phyloP scores from a whole-genome alignment of 2,797 vertebrate species.

The Pseudopleuronectes americanus region DNA sequence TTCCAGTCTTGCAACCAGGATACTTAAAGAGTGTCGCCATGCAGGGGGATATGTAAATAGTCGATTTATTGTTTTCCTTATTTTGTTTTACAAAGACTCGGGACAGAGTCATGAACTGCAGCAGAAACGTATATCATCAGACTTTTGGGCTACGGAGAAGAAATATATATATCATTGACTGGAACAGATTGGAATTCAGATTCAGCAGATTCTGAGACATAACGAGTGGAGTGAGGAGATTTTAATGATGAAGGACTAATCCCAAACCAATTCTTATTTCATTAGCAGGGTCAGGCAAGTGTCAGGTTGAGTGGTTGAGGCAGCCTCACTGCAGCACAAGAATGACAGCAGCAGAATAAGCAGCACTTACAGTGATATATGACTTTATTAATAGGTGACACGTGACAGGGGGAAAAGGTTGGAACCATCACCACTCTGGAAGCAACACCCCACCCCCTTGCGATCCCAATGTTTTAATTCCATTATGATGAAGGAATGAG shows the following conservation, averaged over 20 bases:
- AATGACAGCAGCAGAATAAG: slow-evolving; percentile 43
- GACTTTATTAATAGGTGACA: slow-evolving; percentile 57
- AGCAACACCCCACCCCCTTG: slow-evolving; percentile 7
- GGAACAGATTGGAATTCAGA: slow-evolving; percentile 42
- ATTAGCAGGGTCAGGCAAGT: slow-evolving; percentile 38
- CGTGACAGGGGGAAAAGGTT: slow-evolving; percentile 22
- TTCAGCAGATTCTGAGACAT: slow-evolving; percentile 23
- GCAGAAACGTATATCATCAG: slow-evolving; percentile 47
- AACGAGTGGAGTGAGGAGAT: slow-evolving; percentile 22
- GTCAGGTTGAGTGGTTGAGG: slow-evolving; percentile 30
- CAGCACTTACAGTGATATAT: slow-evolving; percentile 50
- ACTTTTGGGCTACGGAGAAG: slow-evolving; percentile 25
- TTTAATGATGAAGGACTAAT: slow-evolving; percentile 51
- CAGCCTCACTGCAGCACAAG: slow-evolving; percentile 13
- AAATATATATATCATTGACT: slow-evolving; percentile 19
- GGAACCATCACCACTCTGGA: slow-evolving; percentile 12
- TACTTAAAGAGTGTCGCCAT: slow-evolving; percentile 34
- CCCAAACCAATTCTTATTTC: slow-evolving; percentile 48
- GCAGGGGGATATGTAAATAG: slow-evolving; percentile 35
- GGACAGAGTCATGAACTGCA: slow-evolving; percentile 54
- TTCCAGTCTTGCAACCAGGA: slow-evolving; percentile 38
- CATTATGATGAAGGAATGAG: slow-evolving; percentile 55
- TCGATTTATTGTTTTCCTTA: slow-evolving; percentile 63
- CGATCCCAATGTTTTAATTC: slow-evolving; percentile 42
- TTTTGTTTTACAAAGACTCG: slow-evolving; percentile 52